A percentile compares a stretch with the other conserved stretches of the same genome.
Evolutionary conservation across 2,113 vertebrate genomes (phyloP).

Genomic region (Hepsetus odoe): DNA sequence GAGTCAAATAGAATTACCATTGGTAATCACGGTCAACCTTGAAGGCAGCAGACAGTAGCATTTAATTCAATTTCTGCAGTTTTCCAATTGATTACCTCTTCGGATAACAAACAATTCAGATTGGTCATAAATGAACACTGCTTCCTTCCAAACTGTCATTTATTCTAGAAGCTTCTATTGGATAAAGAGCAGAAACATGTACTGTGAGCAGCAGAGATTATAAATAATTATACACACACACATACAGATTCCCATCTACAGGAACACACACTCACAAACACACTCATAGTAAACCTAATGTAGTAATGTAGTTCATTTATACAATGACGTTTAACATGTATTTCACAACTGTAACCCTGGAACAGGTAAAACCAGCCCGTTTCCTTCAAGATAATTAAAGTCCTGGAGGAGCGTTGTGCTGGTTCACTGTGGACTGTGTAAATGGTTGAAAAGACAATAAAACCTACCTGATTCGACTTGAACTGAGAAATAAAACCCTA

Average conservation of each 20-base stretch:
- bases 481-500: no score
- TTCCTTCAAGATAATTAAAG: no score
- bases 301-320: neutral
- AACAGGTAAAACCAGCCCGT: no score
- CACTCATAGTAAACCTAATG: neutral
- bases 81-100: conserved; percentile 70
- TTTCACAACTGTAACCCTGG: no score
- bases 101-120: conserved; percentile 49
- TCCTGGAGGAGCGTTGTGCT: no score
- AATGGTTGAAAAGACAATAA: no score
- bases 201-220: neutral
- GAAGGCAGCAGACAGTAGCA: conserved; percentile 66
- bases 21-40: conserved; percentile 63
- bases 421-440: no score
- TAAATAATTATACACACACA: neutral
- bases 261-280: no score
- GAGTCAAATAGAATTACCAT: conserved; percentile 76
- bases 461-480: no score
- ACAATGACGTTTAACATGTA: no score
- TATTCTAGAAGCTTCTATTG: conserved; percentile 58
- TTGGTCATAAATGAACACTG: neutral
- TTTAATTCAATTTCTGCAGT: conserved; percentile 71
- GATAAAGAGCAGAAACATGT: neutral
- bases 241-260: no score
- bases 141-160: conserved; percentile 62